These are phyloP conservation scores for Tuta absoluta DNA, from an alignment of 2,888 invertebrate species.

Conservation along the genomic window DNA sequence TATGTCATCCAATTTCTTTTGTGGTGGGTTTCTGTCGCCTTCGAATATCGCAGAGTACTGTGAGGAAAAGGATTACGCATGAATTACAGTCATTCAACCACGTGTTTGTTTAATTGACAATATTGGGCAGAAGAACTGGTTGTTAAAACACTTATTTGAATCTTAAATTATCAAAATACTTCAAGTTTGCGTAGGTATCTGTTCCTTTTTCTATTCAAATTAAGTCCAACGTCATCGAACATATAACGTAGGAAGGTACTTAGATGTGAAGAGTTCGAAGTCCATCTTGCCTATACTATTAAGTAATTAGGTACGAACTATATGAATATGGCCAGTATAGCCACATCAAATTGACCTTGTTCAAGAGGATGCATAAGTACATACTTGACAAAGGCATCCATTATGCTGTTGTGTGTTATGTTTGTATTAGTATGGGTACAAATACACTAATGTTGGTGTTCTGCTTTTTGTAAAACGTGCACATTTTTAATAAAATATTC, in stretches of 20 bases:
- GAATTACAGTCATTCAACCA: too few relatives aligned
- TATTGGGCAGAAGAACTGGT: too few relatives aligned
- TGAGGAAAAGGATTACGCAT: neutral
- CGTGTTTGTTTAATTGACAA: too few relatives aligned
- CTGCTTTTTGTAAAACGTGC: too few relatives aligned
- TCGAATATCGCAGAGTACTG: slow-evolving; percentile 40
- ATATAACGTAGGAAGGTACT: neutral
- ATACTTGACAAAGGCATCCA: neutral
- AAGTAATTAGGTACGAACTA: slow-evolving; percentile 8
- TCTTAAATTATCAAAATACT: too few relatives aligned
- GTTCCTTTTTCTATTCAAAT: too few relatives aligned
- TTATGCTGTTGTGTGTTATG: neutral
- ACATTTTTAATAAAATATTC: too few relatives aligned
- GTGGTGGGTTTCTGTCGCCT: slow-evolving; percentile 47
- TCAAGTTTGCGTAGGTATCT: too few relatives aligned
- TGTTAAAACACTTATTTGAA: too few relatives aligned
- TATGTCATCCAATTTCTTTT: slow-evolving; percentile 49
- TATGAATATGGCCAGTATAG: neutral
- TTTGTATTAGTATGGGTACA: too few relatives aligned
- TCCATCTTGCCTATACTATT: neutral
- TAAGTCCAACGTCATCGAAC: too few relatives aligned
- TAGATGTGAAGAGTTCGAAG: neutral
- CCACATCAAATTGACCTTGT: slow-evolving; percentile 1
- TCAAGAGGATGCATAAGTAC: neutral
- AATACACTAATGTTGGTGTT: too few relatives aligned